Evolutionary conservation across 1,140 invertebrate genomes (phyloP).

Genomic region (Ooceraea biroi): DNA sequence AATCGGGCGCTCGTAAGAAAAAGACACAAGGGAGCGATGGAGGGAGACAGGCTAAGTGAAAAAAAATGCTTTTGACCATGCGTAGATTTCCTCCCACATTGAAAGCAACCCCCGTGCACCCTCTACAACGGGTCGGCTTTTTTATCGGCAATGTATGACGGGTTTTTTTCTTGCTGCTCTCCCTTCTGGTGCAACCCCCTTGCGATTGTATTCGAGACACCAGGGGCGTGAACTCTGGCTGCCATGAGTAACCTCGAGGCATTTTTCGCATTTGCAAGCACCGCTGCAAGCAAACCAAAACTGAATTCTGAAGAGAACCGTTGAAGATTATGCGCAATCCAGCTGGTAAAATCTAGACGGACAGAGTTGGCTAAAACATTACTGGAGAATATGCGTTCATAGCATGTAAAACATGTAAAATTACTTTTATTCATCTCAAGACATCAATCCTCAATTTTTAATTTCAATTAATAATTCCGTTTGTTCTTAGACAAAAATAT

Average conservation of each 20-base stretch:
- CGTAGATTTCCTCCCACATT: slow-evolving; percentile 79
- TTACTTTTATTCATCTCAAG: too few species aligned
- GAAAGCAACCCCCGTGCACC: slow-evolving; percentile 67
- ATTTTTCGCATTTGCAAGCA: slow-evolving; percentile 73
- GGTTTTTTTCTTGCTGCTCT: slow-evolving; percentile 65
- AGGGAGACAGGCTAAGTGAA: slow-evolving; percentile 56
- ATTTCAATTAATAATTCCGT: neutral
- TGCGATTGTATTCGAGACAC: slow-evolving; percentile 73
- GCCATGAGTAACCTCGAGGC: slow-evolving; percentile 74
- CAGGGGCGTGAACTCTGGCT: slow-evolving; percentile 73
- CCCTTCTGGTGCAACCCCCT: slow-evolving; percentile 63
- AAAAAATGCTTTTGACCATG: slow-evolving; percentile 73
- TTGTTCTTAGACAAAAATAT: neutral
- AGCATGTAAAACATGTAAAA: neutral
- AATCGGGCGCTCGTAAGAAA: slow-evolving; percentile 49
- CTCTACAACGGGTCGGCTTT: slow-evolving; percentile 63
- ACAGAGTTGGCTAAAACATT: neutral
- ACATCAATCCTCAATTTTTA: neutral
- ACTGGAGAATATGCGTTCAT: neutral
- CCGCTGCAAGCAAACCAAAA: too few species aligned
- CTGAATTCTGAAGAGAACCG: slow-evolving; percentile 46
- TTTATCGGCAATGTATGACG: slow-evolving; percentile 65
- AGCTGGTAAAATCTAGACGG: slow-evolving; percentile 53
- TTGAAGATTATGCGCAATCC: slow-evolving; percentile 55
- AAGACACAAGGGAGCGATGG: slow-evolving; percentile 49